phyloP scores from a whole-genome alignment of 1,140 invertebrate genomes.

The Ephestia elutella region DNA sequence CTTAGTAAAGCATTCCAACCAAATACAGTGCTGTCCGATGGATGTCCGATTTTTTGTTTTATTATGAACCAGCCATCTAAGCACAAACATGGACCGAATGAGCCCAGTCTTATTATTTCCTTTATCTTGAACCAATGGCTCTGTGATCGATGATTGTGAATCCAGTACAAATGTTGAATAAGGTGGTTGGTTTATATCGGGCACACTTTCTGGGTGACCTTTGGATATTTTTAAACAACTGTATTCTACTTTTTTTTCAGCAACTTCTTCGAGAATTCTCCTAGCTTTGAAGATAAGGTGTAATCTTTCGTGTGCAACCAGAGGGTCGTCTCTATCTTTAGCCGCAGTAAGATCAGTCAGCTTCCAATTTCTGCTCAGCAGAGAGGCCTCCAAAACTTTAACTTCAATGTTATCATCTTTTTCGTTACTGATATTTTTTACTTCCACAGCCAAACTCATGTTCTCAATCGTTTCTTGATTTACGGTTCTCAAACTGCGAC shows the following conservation, averaged over 20 bases:
- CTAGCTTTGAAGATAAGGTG: slow-evolving; percentile 58
- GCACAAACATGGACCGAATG: slow-evolving; percentile 69
- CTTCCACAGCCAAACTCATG: slow-evolving; percentile 56
- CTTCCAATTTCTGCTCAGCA: slow-evolving; percentile 66
- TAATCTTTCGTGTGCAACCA: slow-evolving; percentile 54
- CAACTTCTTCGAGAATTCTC: slow-evolving; percentile 37
- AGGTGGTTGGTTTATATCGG: slow-evolving; percentile 40
- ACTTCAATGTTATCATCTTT: slow-evolving; percentile 46
- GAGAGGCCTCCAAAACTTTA: slow-evolving; percentile 57
- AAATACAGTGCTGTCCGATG: slow-evolving; percentile 73
- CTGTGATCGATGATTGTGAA: slow-evolving; percentile 35
- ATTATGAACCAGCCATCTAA: slow-evolving; percentile 73
- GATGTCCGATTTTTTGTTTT: slow-evolving; percentile 51
- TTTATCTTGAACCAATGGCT: slow-evolving; percentile 18
- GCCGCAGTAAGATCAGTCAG: slow-evolving; percentile 45
- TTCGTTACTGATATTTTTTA: slow-evolving; percentile 64
- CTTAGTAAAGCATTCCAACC: slow-evolving; percentile 64
- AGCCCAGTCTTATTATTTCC: slow-evolving; percentile 35
- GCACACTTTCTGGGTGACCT: slow-evolving; percentile 28
- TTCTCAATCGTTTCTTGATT: slow-evolving; percentile 45
- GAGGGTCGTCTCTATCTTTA: slow-evolving; percentile 29
- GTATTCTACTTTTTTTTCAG: slow-evolving; percentile 44
- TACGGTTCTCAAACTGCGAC: slow-evolving; percentile 42
- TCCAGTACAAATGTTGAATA: slow-evolving; percentile 66
- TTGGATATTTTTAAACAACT: slow-evolving; percentile 52